These are phyloP conservation scores for Gouania willdenowi DNA, from an alignment of 2,797 vertebrate genomes.

Conservation along the genomic window DNA sequence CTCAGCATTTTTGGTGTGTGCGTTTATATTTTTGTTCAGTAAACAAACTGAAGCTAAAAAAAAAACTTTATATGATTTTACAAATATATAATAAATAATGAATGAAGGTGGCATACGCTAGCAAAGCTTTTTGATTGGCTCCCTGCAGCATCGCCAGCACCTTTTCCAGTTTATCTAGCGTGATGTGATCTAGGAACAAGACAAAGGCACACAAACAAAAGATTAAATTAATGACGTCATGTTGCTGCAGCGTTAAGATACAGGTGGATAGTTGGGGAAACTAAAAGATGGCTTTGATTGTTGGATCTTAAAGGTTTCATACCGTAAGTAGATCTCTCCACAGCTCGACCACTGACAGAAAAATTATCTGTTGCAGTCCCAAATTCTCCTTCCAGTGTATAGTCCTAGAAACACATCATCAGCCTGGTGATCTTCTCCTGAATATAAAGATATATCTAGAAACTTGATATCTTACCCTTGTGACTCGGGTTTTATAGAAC, in stretches of 20 bases:
- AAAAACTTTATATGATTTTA: background rate
- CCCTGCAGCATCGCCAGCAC: conserved; percentile 89
- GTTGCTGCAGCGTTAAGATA: too few relatives aligned
- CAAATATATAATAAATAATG: background rate
- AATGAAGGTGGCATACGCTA: conserved; percentile 72
- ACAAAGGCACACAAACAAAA: too few relatives aligned
- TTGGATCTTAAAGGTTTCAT: too few relatives aligned
- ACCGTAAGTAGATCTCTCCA: conserved; percentile 92
- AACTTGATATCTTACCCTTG: conserved; percentile 73
- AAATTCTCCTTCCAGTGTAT: conserved; percentile 84
- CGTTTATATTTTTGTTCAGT: too few relatives aligned
- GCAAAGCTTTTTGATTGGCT: conserved; percentile 87
- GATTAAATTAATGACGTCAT: too few relatives aligned
- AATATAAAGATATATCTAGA: background rate
- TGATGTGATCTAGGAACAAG: conserved; percentile 82
- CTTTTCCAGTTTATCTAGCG: conserved; percentile 84
- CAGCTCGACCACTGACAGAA: conserved; percentile 75
- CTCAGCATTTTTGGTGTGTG: too few relatives aligned
- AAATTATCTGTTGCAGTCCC: conserved; percentile 89
- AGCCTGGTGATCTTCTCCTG: background rate
- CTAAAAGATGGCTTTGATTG: too few relatives aligned
- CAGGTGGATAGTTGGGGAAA: too few relatives aligned
- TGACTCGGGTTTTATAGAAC: conserved; percentile 76
- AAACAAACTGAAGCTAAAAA: too few relatives aligned
- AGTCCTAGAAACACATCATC: conserved; percentile 74